A percentile compares a stretch with the other conserved stretches of the same genome.
These are phyloP conservation scores for Urocolius indicus DNA, from an alignment of 2,113 vertebrate species.

Conservation along the genomic window DNA sequence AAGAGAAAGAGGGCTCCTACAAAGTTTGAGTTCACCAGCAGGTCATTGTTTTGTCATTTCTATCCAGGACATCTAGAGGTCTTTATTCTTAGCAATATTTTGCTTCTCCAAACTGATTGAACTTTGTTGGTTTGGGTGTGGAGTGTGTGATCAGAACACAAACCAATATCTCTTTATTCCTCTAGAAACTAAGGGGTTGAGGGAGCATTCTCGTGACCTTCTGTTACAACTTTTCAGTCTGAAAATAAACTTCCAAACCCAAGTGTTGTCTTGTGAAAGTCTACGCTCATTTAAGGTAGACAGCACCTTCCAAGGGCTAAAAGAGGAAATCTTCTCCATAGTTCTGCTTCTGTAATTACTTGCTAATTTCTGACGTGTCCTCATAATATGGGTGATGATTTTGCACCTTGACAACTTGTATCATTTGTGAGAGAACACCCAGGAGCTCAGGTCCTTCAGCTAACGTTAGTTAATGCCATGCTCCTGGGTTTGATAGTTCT, in stretches of 20 bases:
- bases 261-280: not conserved
- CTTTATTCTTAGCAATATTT: not conserved
- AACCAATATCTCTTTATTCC: not conserved
- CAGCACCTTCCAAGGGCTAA: not conserved
- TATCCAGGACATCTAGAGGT: not conserved
- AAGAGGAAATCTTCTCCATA: not conserved
- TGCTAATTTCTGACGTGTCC: not conserved
- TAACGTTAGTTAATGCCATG: not conserved
- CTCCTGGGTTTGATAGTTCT: not conserved
- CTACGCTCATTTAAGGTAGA: not conserved
- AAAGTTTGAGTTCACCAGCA: not conserved
- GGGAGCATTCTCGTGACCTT: not conserved
- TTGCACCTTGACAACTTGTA: not conserved
- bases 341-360: not conserved
- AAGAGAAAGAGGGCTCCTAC: not conserved
- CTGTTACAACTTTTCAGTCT: not conserved
- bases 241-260: not conserved
- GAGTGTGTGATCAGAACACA: not conserved
- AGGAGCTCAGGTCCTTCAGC: fast-evolving
- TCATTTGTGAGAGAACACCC: not conserved
- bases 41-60: not conserved
- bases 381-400: not conserved
- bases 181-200: not conserved
- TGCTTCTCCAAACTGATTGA: not conserved
- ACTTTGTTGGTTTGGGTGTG: not conserved